A percentile compares a stretch with the other conserved stretches of the same genome.
phyloP scores from a whole-genome alignment of 2,113 vertebrate genomes.

The Pseudolaguvia tuberculata region DNA sequence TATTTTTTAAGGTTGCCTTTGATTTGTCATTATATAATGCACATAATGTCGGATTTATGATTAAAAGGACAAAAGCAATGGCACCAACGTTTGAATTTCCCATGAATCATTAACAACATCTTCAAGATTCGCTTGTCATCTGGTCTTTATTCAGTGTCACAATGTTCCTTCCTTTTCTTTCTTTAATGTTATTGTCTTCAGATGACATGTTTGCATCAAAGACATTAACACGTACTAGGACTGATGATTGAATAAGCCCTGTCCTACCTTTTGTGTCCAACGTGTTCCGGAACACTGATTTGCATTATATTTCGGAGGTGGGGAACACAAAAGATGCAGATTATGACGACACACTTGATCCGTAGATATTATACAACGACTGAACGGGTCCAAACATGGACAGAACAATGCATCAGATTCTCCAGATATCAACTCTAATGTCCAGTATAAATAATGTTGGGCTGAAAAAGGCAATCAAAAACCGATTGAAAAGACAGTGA shows the following conservation, averaged over 20 bases:
- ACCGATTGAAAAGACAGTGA: background rate
- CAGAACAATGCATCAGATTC: constrained; percentile 22
- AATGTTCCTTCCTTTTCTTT: constrained; percentile 8
- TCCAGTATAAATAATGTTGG: background rate
- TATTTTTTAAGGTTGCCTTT: background rate
- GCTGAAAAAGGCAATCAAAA: no score
- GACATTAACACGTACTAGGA: background rate
- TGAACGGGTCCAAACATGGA: background rate
- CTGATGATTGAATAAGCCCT: background rate
- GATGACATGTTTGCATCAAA: constrained; percentile 12
- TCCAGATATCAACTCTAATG: background rate
- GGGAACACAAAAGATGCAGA: background rate
- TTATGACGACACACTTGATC: background rate
- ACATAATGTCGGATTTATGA: no score
- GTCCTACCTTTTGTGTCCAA: background rate
- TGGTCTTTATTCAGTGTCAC: background rate
- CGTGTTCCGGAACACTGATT: background rate
- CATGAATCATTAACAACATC: background rate
- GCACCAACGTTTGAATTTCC: background rate
- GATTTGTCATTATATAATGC: background rate
- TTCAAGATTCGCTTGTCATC: constrained; percentile 7
- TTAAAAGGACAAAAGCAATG: constrained; percentile 15
- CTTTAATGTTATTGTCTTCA: background rate
- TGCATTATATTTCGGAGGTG: background rate
- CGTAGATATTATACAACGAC: background rate